These are phyloP conservation scores for Bryconaethiops microstoma DNA, from an alignment of 2,797 vertebrate genomes.

Conservation along the genomic window DNA sequence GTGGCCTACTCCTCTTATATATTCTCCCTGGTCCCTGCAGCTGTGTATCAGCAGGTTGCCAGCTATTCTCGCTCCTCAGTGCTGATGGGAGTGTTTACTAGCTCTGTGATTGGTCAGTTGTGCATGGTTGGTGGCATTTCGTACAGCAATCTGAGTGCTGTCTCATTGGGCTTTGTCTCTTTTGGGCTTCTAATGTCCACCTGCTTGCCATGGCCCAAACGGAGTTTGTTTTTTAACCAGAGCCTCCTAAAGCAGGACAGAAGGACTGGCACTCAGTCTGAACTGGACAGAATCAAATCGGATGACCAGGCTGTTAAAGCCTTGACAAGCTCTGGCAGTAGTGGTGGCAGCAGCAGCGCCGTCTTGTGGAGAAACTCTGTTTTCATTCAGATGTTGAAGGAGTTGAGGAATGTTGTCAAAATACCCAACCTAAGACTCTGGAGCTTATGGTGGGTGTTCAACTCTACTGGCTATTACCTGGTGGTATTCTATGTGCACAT, in stretches of 20 bases:
- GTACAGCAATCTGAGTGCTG: constrained; percentile 74
- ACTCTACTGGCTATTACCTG: constrained; percentile 94
- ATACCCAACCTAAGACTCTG: constrained; percentile 87
- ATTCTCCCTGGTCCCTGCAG: constrained; percentile 88
- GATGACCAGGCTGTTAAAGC: not conserved
- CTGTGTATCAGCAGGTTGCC: constrained; percentile 88
- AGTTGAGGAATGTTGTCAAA: constrained; percentile 70
- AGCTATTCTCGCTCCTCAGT: constrained; percentile 87
- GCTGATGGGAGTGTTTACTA: constrained; percentile 91
- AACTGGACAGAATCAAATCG: constrained; percentile 76
- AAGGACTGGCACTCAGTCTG: constrained; percentile 55
- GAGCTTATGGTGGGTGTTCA: constrained; percentile 96
- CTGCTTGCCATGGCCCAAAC: constrained; percentile 85
- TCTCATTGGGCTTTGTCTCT: constrained; percentile 86
- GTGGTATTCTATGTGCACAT: constrained; percentile 92
- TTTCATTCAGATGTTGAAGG: constrained; percentile 82
- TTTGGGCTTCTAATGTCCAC: constrained; percentile 82
- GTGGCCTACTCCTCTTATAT: constrained; percentile 98
- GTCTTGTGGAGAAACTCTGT: constrained; percentile 67
- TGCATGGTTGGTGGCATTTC: constrained; percentile 72
- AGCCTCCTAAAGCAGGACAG: constrained; percentile 1
- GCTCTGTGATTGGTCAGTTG: constrained; percentile 91
- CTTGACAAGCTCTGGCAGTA: not conserved
- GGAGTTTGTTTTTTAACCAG: constrained; percentile 92
- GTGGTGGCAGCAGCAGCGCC: not conserved